These are phyloP conservation scores for Neodiprion pinetum DNA, from an alignment of 1,140 invertebrate species.

Conservation along the genomic window DNA sequence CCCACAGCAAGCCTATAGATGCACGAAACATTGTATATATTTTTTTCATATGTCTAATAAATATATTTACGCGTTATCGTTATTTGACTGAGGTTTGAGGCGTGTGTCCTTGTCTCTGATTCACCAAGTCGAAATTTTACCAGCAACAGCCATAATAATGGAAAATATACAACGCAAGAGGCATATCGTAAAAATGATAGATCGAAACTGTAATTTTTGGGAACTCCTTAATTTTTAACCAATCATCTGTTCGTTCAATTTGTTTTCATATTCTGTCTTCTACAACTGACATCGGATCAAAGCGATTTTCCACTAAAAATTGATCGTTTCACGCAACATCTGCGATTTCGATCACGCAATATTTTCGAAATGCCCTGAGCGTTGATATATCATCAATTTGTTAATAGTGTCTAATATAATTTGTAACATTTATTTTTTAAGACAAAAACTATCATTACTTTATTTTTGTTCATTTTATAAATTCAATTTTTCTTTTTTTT, in stretches of 20 bases:
- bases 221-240: too few relatives aligned
- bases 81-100: too few relatives aligned
- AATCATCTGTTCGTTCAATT: too few relatives aligned
- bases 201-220: too few relatives aligned
- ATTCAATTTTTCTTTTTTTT: constrained; percentile 15
- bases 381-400: constrained; percentile 19
- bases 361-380: not conserved
- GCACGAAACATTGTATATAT: too few relatives aligned
- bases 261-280: too few relatives aligned
- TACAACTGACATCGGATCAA: too few relatives aligned
- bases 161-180: not conserved
- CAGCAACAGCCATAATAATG: constrained; percentile 3
- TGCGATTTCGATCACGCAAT: not conserved
- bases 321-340: too few relatives aligned
- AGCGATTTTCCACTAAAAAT: too few relatives aligned
- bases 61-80: too few relatives aligned
- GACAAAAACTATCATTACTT: constrained; percentile 12
- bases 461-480: constrained; percentile 15
- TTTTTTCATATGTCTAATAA: too few relatives aligned
- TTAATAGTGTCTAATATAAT: constrained; percentile 21
- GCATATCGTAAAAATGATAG: not conserved
- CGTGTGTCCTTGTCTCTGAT: not conserved
- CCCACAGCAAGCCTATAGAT: too few relatives aligned
- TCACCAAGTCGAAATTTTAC: not conserved
- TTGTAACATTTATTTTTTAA: constrained; percentile 21